Percentiles rank a stretch among this genome's conserved stretches.
phyloP scores from a whole-genome alignment of 1,140 invertebrate genomes.

The Streblospio benedicti region DNA sequence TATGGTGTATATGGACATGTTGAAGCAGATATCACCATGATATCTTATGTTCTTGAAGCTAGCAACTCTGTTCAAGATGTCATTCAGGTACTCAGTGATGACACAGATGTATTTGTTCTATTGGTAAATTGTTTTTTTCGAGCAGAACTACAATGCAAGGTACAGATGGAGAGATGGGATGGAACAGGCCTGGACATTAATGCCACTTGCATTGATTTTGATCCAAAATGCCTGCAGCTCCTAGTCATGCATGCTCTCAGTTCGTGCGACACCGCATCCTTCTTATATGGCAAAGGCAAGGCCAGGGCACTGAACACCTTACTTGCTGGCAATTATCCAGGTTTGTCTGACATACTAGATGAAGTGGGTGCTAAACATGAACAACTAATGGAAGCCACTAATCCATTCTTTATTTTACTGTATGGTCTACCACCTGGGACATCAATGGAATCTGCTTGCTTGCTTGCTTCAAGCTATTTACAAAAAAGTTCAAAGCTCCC shows the following conservation, averaged over 20 bases:
- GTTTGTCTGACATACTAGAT: neutral
- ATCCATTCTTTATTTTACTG: neutral
- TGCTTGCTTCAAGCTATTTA: no score
- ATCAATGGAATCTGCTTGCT: neutral
- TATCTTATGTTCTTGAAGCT: slow-evolving; percentile 1
- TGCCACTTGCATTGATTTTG: neutral
- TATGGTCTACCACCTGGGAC: neutral
- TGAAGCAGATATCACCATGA: slow-evolving; percentile 1
- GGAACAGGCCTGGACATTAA: neutral
- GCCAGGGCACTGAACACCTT: neutral
- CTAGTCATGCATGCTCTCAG: neutral
- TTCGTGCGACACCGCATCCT: neutral
- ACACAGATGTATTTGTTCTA: neutral
- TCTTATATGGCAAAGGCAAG: neutral
- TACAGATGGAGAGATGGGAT: neutral
- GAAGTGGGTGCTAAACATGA: neutral
- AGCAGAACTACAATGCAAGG: slow-evolving; percentile 2
- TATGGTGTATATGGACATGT: neutral
- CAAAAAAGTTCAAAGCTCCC: neutral
- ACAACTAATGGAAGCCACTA: neutral
- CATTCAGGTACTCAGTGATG: neutral
- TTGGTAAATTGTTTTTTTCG: slow-evolving; percentile 2
- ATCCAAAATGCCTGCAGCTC: neutral
- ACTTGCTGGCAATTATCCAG: neutral
- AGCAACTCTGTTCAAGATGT: neutral